Base-by-base conservation (phyloP, 2,888 invertebrate genomes). In the Caradrina clavipalpis region DNA sequence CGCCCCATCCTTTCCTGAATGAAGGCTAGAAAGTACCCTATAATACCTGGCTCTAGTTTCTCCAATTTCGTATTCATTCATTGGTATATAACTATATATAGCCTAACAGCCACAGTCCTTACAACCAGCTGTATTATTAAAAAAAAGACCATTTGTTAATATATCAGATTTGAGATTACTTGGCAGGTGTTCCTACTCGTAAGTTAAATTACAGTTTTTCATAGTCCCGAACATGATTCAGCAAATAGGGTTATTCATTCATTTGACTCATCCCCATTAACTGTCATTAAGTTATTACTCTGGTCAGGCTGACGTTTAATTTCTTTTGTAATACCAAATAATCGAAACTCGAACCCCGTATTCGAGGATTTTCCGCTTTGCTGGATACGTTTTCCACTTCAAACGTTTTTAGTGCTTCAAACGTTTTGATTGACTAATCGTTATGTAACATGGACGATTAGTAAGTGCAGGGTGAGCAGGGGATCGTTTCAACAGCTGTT, bases 361-460 rank as follows among this genome's bases (percentile, higher is more conserved):
- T 68, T 58, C 1, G 67, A 15, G 73, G 54, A 76, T 75, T 77
- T 71, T 57, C 78, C 60, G 72, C 62, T 76, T 69, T 56, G 19
- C 21, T 76, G 4, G 26, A 4, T 26, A 56, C 49, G 13, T 35
- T 61, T 75, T 69, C 49, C 13, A 39, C 39, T 13, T 3, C 2
- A 45, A n/a, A n/a, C n/a, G n/a, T n/a, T n/a, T n/a, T n/a, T 42
- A 42, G 15, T 42, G 15, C 13, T 15, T 45, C 26, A 26, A 74
- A 56, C 49, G 8, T 31, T 61, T 75, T 69, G 49, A 72, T 78
- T 83, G 81, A 82, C 78, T 85, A 86, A 86, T 84, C 76, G 77
- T 85, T 83, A 81, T 80, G 53, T 67, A 54, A 82, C 71, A 87
- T 85, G 80, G 81, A 76, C 69, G 64, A 78, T 78, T 81, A 58